Base-by-base conservation (phyloP, 1,140 invertebrate genomes). In the Hylyphantes graminicola region DNA sequence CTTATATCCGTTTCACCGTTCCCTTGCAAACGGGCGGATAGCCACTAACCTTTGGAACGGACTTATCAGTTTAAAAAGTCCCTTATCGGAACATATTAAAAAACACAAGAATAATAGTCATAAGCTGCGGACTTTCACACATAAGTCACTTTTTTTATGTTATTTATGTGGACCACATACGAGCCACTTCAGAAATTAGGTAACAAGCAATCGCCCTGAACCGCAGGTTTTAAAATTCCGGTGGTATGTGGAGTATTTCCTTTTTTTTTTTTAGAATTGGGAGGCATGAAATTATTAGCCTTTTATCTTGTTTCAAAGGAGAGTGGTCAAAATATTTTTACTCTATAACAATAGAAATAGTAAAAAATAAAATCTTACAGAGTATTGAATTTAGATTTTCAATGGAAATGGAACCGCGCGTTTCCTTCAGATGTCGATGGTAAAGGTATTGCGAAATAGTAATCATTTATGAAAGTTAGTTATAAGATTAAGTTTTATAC, bases 61-160 rank as follows among this genome's bases (percentile, higher is more conserved):
- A 73, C 70, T 65, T 75, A 75, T 83, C 70, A 64, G 35, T 13
- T n/a, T 35, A 35, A 35, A 35, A 35, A 35, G 15, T 17, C n/a
- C 9, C 68, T 81, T 81, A 81, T 81, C 79, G 55, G 68, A 10
- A 70, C 21, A 80, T 70, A 80, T 80, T 59, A 54, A 70, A 73
- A 51, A 72, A 72, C 68, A 59, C 61, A 73, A 81, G 35, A 35
- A 35, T 35, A 35, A 35, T 35, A 35, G 35, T 63, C 19, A 55
- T 65, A 74, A 75, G 80, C 57, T 83, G 80, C 35, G 80, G 80
- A 83, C 80, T 83, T 83, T 83, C 80, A 83, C 80, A 83, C 70
- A 72, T 74, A 35, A 35, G 35, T 35, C 1, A 35, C 5, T 35
- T 35, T 35, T 35, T 35, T 35, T 35, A 61, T 61, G 12, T 61